phyloP scores from a whole-genome alignment of 2,797 vertebrate species.

The Percopsis omiscomaycus region DNA sequence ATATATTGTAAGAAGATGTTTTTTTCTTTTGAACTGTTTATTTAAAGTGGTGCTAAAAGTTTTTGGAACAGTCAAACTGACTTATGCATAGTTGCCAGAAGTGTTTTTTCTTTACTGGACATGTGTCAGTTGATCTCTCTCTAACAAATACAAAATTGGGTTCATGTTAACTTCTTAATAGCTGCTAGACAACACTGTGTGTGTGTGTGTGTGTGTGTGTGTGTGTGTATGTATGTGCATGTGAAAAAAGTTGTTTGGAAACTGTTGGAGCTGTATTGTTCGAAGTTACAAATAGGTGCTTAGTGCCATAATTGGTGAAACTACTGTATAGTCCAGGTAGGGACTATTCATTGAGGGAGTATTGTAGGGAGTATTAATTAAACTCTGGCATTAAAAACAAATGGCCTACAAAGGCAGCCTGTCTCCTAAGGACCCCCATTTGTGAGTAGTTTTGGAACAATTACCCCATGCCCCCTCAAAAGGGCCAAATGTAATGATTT shows the following conservation, averaged over 20 bases:
- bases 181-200: no score
- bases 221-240: no score
- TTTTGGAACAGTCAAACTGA: slow-evolving; percentile 14
- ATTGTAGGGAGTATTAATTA: slow-evolving; percentile 51
- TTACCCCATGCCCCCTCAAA: slow-evolving; percentile 49
- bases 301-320: background rate
- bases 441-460: slow-evolving; percentile 63
- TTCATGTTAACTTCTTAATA: no score
- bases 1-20: slow-evolving; percentile 6
- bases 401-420: slow-evolving; percentile 43
- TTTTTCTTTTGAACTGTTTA: slow-evolving; percentile 40
- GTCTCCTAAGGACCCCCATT: slow-evolving; percentile 56
- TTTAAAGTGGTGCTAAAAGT: slow-evolving; percentile 24
- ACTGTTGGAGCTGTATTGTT: background rate
- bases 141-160: no score
- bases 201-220: no score
- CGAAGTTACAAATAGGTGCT: background rate
- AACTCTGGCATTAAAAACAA: slow-evolving; percentile 60
- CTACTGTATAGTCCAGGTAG: background rate
- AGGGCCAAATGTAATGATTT: slow-evolving; percentile 71
- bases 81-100: no score
- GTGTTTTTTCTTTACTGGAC: no score
- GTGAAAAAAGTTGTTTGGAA: background rate
- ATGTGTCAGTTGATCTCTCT: no score
- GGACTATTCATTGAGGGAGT: no score